These are phyloP conservation scores for Lacanobia oleracea DNA, from an alignment of 2,888 invertebrate species.

Conservation along the genomic window DNA sequence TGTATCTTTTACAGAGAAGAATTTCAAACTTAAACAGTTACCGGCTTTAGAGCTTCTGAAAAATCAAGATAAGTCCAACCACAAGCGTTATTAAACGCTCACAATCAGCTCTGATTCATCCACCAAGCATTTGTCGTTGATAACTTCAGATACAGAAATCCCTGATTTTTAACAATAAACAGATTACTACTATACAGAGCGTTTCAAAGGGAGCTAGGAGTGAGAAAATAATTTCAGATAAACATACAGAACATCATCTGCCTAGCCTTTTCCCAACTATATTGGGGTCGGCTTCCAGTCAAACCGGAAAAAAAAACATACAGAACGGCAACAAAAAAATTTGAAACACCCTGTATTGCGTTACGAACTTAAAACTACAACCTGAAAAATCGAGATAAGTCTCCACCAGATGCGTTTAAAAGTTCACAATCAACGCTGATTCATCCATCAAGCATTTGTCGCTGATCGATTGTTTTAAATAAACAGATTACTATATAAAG, in stretches of 20 bases:
- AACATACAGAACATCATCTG: too few relatives aligned
- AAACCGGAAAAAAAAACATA: too few relatives aligned
- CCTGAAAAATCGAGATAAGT: not conserved
- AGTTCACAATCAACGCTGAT: slow-evolving; percentile 22
- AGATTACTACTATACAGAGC: slow-evolving; percentile 66
- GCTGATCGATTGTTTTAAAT: slow-evolving; percentile 67
- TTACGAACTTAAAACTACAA: not conserved
- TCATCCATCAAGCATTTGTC: slow-evolving; percentile 40
- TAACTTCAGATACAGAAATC: not conserved
- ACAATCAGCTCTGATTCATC: slow-evolving; percentile 36
- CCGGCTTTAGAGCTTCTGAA: too few relatives aligned
- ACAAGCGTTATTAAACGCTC: not conserved
- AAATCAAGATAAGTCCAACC: not conserved
- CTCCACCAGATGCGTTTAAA: not conserved
- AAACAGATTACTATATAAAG: slow-evolving; percentile 27
- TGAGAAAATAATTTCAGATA: slow-evolving; percentile 37
- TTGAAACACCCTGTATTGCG: too few relatives aligned
- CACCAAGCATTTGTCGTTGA: slow-evolving; percentile 28
- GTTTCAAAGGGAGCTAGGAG: slow-evolving; percentile 67
- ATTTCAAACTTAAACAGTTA: too few relatives aligned
- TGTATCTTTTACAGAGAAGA: too few relatives aligned
- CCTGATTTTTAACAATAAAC: slow-evolving; percentile 72
- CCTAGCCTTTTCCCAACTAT: too few relatives aligned
- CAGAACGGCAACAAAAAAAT: too few relatives aligned
- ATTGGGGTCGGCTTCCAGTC: too few relatives aligned